Percentiles rank a stretch among this genome's conserved stretches.
phyloP scores from a whole-genome alignment of 2,888 invertebrate species.

The Geophilus truncorum region DNA sequence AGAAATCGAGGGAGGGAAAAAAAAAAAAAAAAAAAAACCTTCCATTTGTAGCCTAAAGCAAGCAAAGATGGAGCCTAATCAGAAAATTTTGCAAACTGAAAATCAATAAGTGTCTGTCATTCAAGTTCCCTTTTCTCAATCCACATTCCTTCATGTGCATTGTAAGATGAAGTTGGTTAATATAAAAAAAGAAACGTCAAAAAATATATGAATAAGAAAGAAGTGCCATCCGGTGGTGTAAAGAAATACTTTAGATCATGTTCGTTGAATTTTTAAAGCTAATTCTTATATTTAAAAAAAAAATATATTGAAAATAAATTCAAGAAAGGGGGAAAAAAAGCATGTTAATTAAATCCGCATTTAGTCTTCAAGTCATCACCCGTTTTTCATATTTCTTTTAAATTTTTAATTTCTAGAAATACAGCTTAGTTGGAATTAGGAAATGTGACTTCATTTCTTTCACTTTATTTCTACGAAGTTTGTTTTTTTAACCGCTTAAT shows the following conservation, averaged over 20 bases:
- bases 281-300: not conserved
- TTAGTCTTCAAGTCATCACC: not conserved
- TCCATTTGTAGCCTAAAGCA: not conserved
- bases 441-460: not conserved
- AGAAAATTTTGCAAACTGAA: constrained; percentile 27
- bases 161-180: not conserved
- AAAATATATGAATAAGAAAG: not conserved
- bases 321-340: no score
- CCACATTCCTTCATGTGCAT: not conserved
- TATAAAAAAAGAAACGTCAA: not conserved
- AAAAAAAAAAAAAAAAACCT: not conserved
- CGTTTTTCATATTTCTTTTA: not conserved
- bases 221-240: not conserved
- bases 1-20: not conserved
- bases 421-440: no score
- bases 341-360: not conserved
- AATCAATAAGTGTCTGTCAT: constrained; percentile 22
- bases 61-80: constrained; percentile 16
- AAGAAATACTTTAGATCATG: not conserved
- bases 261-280: not conserved
- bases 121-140: not conserved
- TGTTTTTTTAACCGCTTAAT: not conserved
- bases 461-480: not conserved
- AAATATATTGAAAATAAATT: not conserved
- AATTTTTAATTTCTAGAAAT: no score